A percentile compares a stretch with the other conserved stretches of the same genome.
phyloP scores from a whole-genome alignment of 2,888 invertebrate genomes.

The Vesta saturnalis region DNA sequence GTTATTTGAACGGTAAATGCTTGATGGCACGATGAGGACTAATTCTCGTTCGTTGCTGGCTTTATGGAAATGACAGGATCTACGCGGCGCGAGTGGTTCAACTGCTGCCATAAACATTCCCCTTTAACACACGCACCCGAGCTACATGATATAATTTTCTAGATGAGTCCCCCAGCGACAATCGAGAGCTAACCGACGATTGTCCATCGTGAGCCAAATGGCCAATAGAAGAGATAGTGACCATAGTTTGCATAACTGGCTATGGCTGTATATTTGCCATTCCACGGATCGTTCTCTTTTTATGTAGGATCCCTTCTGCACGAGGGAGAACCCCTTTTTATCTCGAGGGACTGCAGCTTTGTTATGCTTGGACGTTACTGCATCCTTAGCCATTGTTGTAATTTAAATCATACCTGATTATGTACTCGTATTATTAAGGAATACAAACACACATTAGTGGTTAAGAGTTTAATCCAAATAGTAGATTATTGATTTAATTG shows the following conservation, averaged over 20 bases:
- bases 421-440: slow-evolving; percentile 49
- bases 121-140: slow-evolving; percentile 54
- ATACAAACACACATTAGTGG: slow-evolving; percentile 28
- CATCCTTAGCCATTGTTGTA: slow-evolving; percentile 45
- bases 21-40: slow-evolving; percentile 40
- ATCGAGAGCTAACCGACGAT: slow-evolving; percentile 59
- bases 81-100: slow-evolving; percentile 59
- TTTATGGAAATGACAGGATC: slow-evolving; percentile 59
- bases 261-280: slow-evolving; percentile 56
- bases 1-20: slow-evolving; percentile 29
- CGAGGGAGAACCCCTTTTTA: slow-evolving; percentile 39
- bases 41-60: slow-evolving; percentile 58
- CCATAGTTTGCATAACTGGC: slow-evolving; percentile 61
- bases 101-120: slow-evolving; percentile 57
- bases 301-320: slow-evolving; percentile 54
- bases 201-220: slow-evolving; percentile 58
- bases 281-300: slow-evolving; percentile 58
- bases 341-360: slow-evolving; percentile 46
- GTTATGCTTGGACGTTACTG: slow-evolving; percentile 44
- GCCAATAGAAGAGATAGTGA: slow-evolving; percentile 59
- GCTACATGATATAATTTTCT: slow-evolving; percentile 57
- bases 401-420: slow-evolving; percentile 61
- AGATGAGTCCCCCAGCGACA: slow-evolving; percentile 56
- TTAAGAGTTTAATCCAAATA: slow-evolving; percentile 25
- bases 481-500: slow-evolving; percentile 13